Percentiles rank a stretch among this genome's conserved stretches.
phyloP scores from a whole-genome alignment of 2,888 invertebrate species.

The Rapana venosa region DNA sequence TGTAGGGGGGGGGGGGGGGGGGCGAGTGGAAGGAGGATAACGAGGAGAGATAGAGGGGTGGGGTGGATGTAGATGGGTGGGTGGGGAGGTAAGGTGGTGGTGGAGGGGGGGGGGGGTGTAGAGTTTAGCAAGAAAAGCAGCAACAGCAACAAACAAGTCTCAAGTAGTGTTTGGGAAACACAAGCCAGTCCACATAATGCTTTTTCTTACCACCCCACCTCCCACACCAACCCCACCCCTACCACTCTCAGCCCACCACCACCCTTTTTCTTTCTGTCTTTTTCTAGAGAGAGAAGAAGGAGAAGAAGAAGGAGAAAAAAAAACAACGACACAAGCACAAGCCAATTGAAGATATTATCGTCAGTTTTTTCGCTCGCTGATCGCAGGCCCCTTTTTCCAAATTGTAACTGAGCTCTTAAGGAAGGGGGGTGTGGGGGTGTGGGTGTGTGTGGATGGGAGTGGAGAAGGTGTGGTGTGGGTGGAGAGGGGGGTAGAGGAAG shows the following conservation, averaged over 20 bases:
- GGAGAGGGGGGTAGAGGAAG: too few relatives aligned
- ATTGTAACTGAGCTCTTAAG: slow-evolving; percentile 1
- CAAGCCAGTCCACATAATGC: neutral
- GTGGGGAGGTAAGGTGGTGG: too few relatives aligned
- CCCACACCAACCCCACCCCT: neutral
- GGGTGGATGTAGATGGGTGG: neutral
- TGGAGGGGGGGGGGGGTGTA: too few relatives aligned
- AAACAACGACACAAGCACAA: neutral
- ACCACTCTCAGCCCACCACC: neutral
- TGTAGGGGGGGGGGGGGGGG: neutral
- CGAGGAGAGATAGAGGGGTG: neutral
- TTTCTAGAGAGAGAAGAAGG: neutral
- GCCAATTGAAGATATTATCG: slow-evolving; percentile 31
- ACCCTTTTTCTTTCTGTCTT: neutral
- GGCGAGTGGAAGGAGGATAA: neutral
- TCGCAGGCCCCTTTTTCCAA: neutral
- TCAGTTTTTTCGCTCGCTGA: slow-evolving; percentile 21
- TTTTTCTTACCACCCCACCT: neutral
- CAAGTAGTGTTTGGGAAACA: slow-evolving; percentile 4
- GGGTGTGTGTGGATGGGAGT: neutral
- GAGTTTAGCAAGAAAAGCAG: neutral
- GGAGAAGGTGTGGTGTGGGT: neutral
- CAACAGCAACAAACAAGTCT: slow-evolving; percentile 23
- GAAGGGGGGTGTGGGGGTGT: neutral
- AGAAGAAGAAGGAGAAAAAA: neutral